Percentiles rank a stretch among this genome's conserved stretches.
Conservation (phyloP, 2,888 invertebrate genomes). For the Leptothorax acervorum region DNA sequence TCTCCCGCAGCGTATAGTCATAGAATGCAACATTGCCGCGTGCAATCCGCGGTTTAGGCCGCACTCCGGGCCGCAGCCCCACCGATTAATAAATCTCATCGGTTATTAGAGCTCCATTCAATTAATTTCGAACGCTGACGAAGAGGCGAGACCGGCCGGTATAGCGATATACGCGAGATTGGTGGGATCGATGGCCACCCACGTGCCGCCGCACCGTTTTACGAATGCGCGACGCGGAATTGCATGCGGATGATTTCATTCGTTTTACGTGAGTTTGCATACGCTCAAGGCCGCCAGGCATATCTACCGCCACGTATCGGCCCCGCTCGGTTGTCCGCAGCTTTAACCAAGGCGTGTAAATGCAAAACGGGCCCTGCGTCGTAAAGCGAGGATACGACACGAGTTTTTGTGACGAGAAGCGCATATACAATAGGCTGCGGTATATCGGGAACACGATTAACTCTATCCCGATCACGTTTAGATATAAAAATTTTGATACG, state of each 20-base stretch:
- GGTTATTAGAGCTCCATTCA: slow-evolving; percentile 53
- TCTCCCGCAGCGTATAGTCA: background rate
- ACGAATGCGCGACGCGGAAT: slow-evolving; percentile 54
- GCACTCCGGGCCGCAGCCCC: background rate
- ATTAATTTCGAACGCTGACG: slow-evolving; percentile 51
- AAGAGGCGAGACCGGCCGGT: slow-evolving; percentile 4
- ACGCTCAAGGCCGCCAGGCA: slow-evolving; percentile 70
- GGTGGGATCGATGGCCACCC: slow-evolving; percentile 52
- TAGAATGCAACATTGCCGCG: slow-evolving; percentile 11
- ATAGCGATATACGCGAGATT: slow-evolving; percentile 15
- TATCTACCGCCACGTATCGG: slow-evolving; percentile 52
- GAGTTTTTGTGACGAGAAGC: slow-evolving; percentile 2
- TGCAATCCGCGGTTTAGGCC: background rate
- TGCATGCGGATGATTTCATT: slow-evolving; percentile 77
- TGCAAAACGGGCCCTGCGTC: slow-evolving; percentile 23
- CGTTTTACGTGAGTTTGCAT: slow-evolving; percentile 74
- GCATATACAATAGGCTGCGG: background rate
- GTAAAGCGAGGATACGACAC: slow-evolving; percentile 27
- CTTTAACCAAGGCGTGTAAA: slow-evolving; percentile 44
- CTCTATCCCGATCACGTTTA: slow-evolving; percentile 21
- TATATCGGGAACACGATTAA: slow-evolving; percentile 19
- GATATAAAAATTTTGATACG: background rate
- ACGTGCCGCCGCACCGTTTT: slow-evolving; percentile 12
- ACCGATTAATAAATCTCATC: slow-evolving; percentile 52
- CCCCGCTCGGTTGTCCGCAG: background rate